Base-by-base conservation (phyloP, 1,140 invertebrate species). In the Prorops nasuta region DNA sequence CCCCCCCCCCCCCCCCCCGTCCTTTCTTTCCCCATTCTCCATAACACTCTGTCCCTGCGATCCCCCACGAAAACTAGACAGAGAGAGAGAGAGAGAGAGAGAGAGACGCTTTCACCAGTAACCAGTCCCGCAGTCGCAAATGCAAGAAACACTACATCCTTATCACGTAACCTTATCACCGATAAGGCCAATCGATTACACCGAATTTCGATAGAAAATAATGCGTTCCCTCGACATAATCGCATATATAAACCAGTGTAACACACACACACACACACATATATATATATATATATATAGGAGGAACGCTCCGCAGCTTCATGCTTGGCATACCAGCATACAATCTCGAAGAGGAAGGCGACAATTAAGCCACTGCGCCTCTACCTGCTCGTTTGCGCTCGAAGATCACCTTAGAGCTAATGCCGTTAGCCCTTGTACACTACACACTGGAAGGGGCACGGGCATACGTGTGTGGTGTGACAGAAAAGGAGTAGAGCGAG, bases 351-450 rank as follows among this genome's bases (percentile, higher is more conserved):
- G 52, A 67, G 68, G 66, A 71, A 71, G 66, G 54, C 56, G 63
- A 67, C 68, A 67, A 71, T 71, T 71, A 71, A 63, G 54, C 57
- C 65, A 65, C 65, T 58, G 65, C 51, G 51, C 65, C 67, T 64
- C 58, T 60, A 54, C 56, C 65, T 62, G 66, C 60, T 53, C 58
- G 57, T 55, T 56, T 18, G 44, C 46, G 24, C 38, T 18, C 41
- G n/a, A n/a, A n/a, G n/a, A n/a, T n/a, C n/a, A n/a, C n/a, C n/a
- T n/a, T 51, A 56, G 58, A 58, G 60, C 60, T 66, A 60, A 61
- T 60, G 64, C 57, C 58, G 59, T 49, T 64, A 52, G 46, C 52
- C 50, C 49, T 46, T 40, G n/a, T n/a, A n/a, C n/a, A n/a, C n/a
- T n/a, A n/a, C n/a, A n/a, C n/a, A n/a, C n/a, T n/a, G 56, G 63